Percentiles rank a stretch among this genome's conserved stretches.
phyloP scores from a whole-genome alignment of 2,888 invertebrate species.

The Eupithecia abbreviata region DNA sequence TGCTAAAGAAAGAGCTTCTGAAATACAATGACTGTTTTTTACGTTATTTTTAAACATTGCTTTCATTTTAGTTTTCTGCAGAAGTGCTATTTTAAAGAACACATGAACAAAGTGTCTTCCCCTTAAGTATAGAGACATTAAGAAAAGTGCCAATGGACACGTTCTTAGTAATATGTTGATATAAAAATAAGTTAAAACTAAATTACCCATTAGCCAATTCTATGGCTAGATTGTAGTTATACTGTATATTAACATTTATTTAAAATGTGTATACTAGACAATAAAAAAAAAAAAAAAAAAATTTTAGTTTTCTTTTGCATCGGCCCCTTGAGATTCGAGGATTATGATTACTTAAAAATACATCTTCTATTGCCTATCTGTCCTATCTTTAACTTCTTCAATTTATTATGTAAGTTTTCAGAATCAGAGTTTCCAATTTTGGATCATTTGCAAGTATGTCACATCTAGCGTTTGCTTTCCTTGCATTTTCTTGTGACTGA shows the following conservation, averaged over 20 bases:
- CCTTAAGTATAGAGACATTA: no score
- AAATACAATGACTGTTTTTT: conserved; percentile 1
- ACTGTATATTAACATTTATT: no score
- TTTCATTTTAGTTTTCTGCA: conserved; percentile 8
- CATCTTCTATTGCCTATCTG: neutral
- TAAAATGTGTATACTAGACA: no score
- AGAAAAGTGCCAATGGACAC: no score
- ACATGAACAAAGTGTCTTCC: no score
- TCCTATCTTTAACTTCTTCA: neutral
- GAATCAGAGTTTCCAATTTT: neutral
- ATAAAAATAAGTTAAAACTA: no score
- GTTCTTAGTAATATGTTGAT: no score
- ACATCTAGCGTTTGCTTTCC: conserved; percentile 29
- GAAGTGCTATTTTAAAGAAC: no score
- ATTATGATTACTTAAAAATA: neutral
- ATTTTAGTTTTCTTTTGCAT: neutral
- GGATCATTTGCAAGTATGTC: neutral
- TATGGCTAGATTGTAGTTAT: no score
- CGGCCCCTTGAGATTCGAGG: neutral
- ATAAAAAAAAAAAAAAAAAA: no score
- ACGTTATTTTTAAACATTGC: neutral
- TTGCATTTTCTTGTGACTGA: conserved; percentile 75
- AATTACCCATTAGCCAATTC: no score
- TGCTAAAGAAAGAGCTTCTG: conserved; percentile 11
- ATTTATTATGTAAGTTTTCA: neutral